phyloP scores from a whole-genome alignment of 2,888 invertebrate genomes.

The Diachrysia chrysitis region DNA sequence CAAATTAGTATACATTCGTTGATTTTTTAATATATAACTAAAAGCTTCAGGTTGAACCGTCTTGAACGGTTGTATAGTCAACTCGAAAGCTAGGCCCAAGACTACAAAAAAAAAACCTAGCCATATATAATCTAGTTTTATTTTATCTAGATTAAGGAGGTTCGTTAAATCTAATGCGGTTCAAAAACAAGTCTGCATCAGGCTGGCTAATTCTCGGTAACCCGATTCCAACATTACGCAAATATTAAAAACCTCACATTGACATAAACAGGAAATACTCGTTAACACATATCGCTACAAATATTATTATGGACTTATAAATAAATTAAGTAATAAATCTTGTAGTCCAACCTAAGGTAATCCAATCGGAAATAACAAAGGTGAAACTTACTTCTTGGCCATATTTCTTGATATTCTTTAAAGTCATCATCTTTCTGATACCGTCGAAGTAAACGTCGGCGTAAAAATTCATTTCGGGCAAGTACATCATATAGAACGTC shows the following conservation, averaged over 20 bases:
- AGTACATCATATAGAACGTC: conserved; percentile 90
- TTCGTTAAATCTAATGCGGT: neutral
- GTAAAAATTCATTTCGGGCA: conserved; percentile 89
- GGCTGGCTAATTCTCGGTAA: neutral
- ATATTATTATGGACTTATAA: neutral
- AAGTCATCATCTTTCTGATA: conserved; percentile 90
- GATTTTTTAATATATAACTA: too few relatives aligned
- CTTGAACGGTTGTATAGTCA: too few relatives aligned
- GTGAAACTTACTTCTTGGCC: conserved; percentile 86
- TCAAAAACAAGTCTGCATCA: conserved; percentile 1
- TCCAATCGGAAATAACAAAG: neutral
- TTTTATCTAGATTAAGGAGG: neutral
- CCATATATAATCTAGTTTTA: too few relatives aligned
- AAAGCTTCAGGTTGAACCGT: too few relatives aligned
- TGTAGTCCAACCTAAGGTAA: neutral
- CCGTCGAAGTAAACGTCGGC: conserved; percentile 89
- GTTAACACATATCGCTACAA: neutral
- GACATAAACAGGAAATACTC: neutral
- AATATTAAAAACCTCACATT: neutral
- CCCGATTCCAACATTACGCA: neutral
- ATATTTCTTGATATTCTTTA: conserved; percentile 84
- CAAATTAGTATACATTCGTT: too few relatives aligned
- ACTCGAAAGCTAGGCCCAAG: too few relatives aligned
- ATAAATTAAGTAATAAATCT: neutral
- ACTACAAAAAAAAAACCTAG: too few relatives aligned